Evolutionary conservation across 2,797 vertebrate genomes (phyloP).

Genomic region (Phrynocephalus guinanensis): DNA sequence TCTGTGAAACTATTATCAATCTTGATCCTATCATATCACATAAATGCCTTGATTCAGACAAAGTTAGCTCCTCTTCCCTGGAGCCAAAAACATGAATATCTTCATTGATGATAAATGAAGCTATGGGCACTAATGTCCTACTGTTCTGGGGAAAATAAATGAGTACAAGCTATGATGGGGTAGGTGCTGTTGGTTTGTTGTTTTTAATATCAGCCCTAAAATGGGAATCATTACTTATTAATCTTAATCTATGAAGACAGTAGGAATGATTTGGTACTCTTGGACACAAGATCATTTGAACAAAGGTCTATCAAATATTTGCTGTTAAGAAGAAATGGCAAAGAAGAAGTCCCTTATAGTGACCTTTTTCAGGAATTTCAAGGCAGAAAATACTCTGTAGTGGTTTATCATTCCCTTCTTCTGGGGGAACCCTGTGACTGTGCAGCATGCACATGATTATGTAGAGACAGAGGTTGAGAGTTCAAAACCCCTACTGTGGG

Average conservation of each 20-base stretch:
- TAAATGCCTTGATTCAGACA: background rate
- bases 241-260: background rate
- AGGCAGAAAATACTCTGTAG: too few relatives aligned
- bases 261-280: background rate
- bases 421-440: too few relatives aligned
- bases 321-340: background rate
- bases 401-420: too few relatives aligned
- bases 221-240: background rate
- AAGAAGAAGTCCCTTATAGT: slow-evolving; percentile 6
- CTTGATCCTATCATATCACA: background rate
- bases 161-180: background rate
- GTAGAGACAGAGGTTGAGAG: too few relatives aligned
- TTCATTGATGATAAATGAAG: slow-evolving; percentile 13
- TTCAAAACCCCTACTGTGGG: too few relatives aligned
- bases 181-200: background rate
- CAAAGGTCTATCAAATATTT: background rate
- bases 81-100: background rate
- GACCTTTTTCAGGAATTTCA: too few relatives aligned
- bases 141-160: background rate
- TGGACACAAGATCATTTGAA: background rate
- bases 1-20: background rate
- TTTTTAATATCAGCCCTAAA: slow-evolving; percentile 20
- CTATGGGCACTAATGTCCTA: background rate
- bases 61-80: background rate
- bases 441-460: too few relatives aligned